These are phyloP conservation scores for Pollenia labialis DNA, from an alignment of 2,888 invertebrate species.

Conservation along the genomic window DNA sequence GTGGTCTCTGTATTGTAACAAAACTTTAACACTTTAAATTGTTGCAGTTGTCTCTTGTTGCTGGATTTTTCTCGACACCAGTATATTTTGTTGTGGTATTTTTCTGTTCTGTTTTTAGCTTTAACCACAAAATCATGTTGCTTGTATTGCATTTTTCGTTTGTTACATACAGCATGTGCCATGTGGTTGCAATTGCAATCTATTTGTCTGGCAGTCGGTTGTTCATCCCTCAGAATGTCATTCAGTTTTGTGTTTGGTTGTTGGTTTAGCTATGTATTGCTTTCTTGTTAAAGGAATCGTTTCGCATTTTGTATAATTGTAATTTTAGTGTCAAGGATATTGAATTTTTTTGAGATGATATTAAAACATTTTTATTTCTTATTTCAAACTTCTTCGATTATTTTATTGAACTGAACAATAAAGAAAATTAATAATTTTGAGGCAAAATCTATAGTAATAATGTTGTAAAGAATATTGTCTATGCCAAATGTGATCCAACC, in stretches of 20 bases:
- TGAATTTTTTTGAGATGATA: background rate
- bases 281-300: slow-evolving; percentile 21
- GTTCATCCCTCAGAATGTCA: slow-evolving; percentile 59
- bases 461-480: too few species aligned
- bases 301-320: slow-evolving; percentile 29
- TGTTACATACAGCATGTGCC: slow-evolving; percentile 66
- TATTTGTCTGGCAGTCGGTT: slow-evolving; percentile 67
- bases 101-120: slow-evolving; percentile 24
- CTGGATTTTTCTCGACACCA: slow-evolving; percentile 31
- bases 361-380: background rate
- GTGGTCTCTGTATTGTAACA: slow-evolving; percentile 10
- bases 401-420: too few species aligned
- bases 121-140: slow-evolving; percentile 70
- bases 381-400: too few species aligned
- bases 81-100: background rate
- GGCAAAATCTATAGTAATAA: too few species aligned
- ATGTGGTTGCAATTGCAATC: slow-evolving; percentile 71
- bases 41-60: slow-evolving; percentile 28
- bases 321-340: slow-evolving; percentile 24
- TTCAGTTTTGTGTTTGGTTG: slow-evolving; percentile 52
- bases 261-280: slow-evolving; percentile 14
- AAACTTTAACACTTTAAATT: slow-evolving; percentile 42
- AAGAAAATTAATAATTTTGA: too few species aligned
- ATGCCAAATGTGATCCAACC: too few species aligned
- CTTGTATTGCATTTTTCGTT: slow-evolving; percentile 50